Evolutionary conservation across 2,797 vertebrate species (phyloP).

Genomic region (Eulemur mongoz): DNA sequence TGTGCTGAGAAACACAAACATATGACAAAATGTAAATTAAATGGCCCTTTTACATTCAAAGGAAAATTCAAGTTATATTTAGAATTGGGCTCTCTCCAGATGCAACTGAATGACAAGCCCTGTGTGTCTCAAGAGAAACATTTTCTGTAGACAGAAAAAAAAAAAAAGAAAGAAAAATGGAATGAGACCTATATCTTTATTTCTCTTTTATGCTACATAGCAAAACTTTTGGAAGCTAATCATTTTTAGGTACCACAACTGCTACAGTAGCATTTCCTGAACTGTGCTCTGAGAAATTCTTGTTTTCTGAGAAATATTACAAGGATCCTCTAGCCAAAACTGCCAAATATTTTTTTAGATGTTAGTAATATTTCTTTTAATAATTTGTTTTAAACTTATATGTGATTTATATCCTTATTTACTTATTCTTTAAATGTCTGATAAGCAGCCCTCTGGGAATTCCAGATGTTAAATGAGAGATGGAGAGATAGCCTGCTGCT

Average conservation of each 20-base stretch:
- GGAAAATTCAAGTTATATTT: conserved; percentile 57
- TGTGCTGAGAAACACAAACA: conserved; percentile 49
- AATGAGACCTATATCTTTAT: background rate
- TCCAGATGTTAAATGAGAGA: background rate
- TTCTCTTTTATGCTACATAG: background rate
- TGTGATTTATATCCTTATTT: background rate
- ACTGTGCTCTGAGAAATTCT: background rate
- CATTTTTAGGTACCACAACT: background rate
- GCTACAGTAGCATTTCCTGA: background rate
- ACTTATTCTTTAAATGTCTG: background rate
- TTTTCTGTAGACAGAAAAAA: background rate
- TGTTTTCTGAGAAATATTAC: background rate
- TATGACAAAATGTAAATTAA: conserved; percentile 63
- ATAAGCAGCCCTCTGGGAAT: background rate
- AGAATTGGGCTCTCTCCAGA: conserved; percentile 56
- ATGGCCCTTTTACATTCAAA: conserved; percentile 51
- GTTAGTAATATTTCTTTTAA: background rate
- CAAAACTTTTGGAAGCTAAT: background rate
- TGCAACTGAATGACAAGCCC: conserved; percentile 50
- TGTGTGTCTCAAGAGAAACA: conserved; percentile 17
- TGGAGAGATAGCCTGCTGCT: background rate
- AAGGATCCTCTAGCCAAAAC: background rate
- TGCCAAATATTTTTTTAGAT: background rate
- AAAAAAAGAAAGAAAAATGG: background rate
- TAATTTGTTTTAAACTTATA: background rate